Evolutionary conservation across 2,113 vertebrate species (phyloP), one percentile per base, ranked within the genome.

Genomic region (Corythornis cristatus): DNA sequence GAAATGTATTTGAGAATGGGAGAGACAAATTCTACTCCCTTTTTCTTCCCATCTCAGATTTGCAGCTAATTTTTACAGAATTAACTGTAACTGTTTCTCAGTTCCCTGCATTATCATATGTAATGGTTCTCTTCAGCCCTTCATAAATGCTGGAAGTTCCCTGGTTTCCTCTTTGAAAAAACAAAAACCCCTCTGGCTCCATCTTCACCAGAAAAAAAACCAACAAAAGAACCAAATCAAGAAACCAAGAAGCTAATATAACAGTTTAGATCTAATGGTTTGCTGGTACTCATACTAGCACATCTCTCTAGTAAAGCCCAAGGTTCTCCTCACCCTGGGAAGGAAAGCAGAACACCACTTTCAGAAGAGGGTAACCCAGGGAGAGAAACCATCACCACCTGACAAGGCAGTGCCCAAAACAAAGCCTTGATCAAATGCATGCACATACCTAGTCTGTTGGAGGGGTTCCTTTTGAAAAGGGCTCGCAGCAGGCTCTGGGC

Each of bases 391-490:
- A 26, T 40, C 45, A 33, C 5, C 17, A 20, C 25, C 15, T 2
- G 13, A 42, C 51, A 46, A 53, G 33, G 29, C 58, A 65, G 58
- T 2, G 1, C 22, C 45, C 5, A 1, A 7, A 45, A 28, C 1
- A 4, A 68, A 51, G 21, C 11, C 53, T n/a, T 1, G 4, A 62
- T 9, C 20, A 65, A 92, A 83, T 0, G 5, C 15, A 5, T 3
- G 7, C 8, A 1, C 31, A 0, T 97, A 99, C 99, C 99, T 89
- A 99, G 97, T 94, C 99, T 98, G 97, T 99, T 99, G 88, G 97
- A 98, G 2, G 99, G 99, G 96, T 99, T 99, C 85, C 99, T 98
- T 91, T 99, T 99, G 97, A 99, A 99, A 72, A 99, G 98, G 71
- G 99, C 99, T 90, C 99, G 97, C 82, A 99, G 98, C 73, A 99